Evolutionary conservation across 2,797 vertebrate species (phyloP), one percentile per base, ranked within the genome.

Genomic region (Phoeniculus purpureus): DNA sequence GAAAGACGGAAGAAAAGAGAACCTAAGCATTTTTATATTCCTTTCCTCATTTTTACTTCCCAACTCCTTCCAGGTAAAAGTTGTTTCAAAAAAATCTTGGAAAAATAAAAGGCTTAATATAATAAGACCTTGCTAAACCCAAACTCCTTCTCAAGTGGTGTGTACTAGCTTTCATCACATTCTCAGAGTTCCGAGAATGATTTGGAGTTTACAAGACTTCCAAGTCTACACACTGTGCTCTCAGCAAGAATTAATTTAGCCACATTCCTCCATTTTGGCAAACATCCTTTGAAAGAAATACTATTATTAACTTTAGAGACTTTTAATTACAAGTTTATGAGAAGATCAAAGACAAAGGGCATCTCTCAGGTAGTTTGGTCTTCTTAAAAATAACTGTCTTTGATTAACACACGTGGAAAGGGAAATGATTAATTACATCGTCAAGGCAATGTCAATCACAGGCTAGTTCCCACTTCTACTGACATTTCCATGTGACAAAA

Each of bases 391-490:
- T 61, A 94, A 90, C 62, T 9, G 29, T 72, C 93, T 93, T 94
- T 95, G 90, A 95, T 91, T 95, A 96, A 92, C 72, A 81, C 8
- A 64, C 27, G 78, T 85, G 80, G 54, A 65, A 74, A 87, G 45
- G 45, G 55, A 92, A 92, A 93, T 96, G 23, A 97, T 96, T 97
- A 97, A 97, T 95, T 91, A 89, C 97, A 97, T 91, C 97, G 94
- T 96, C 95, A 97, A 96, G 96, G 96, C 78, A 96, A 76, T 96
- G 97, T 96, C 97, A 97, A 85, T 97, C 97, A 96, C 86, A 67
- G 80, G 87, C 83, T 95, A 95, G 58, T 66, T 92, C 80, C 40
- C 12, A 81, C 70, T 80, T 86, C 85, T 91, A 90, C 84, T 89
- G 78, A 90, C 75, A 85, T 54, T 95, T 96, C 96, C 74, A 95